phyloP scores from a whole-genome alignment of 1,140 invertebrate genomes.

The Eriocheir sinensis region DNA sequence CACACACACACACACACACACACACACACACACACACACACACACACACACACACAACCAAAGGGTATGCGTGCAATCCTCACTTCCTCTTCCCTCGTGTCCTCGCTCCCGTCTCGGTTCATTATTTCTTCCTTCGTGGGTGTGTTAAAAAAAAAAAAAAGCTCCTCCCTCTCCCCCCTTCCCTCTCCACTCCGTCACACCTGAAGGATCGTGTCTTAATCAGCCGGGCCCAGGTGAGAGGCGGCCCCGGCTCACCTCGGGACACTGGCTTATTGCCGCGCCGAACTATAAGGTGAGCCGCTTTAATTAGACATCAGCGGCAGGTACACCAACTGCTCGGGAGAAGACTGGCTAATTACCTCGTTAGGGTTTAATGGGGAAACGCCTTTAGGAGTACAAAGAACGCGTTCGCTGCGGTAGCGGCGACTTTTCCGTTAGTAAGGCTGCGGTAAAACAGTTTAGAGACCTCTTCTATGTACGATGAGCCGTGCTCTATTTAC shows the following conservation, averaged over 20 bases:
- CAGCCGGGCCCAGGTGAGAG: not conserved
- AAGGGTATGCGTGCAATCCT: not conserved
- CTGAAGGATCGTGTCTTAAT: not conserved
- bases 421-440: not conserved
- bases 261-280: constrained; percentile 4
- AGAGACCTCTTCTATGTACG: too few relatives aligned
- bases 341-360: not conserved
- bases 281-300: not conserved
- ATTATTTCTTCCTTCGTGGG: constrained; percentile 3
- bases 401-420: not conserved
- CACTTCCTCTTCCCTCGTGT: not conserved
- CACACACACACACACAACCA: not conserved
- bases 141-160: not conserved
- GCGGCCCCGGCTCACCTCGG: not conserved
- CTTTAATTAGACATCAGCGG: constrained; percentile 2
- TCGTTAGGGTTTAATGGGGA: constrained; percentile 1
- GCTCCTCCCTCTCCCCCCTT: not conserved
- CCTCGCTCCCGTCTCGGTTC: not conserved
- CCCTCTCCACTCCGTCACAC: not conserved
- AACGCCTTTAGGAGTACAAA: constrained; percentile 24
- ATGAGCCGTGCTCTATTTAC: too few relatives aligned
- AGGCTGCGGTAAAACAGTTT: too few relatives aligned
- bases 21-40: not conserved
- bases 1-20: not conserved
- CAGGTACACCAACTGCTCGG: constrained; percentile 9